Evolutionary conservation across 2,113 vertebrate genomes (phyloP), one percentile per base, ranked within the genome.

Genomic region (Gila orcuttii): DNA sequence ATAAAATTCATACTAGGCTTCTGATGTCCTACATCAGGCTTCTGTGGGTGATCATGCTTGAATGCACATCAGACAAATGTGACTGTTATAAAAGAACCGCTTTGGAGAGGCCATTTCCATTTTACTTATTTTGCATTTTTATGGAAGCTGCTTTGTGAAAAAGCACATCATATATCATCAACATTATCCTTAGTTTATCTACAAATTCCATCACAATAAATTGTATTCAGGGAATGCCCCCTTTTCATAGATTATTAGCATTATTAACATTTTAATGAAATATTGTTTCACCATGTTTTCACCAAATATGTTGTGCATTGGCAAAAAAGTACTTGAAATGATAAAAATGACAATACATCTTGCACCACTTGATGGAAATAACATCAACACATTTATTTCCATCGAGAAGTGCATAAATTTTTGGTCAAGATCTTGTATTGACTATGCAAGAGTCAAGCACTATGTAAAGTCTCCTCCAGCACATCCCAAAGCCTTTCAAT

Each of bases 61-160:
- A 45, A 39, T 47, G 10, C 7, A 87, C 15, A 93, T 57, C 19
- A 36, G 31, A 59, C 21, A 60, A 79, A 79, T 79, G 31, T 42
- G 75, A 33, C 11, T 23, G 76, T 23, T 21, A 39, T 69, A 23
- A 69, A 23, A 39, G 7, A 8, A 36, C 3, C 6, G 31, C 28
- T 68, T 36, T 50, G 47, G 47, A 50, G 47, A 50, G 47, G 13
- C 12, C 47, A 13, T 50, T 68, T 21, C 6, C 23, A 10, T 60
- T 60, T 25, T 0, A 69, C 7, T 36, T 9, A 8, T 10, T 69
- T 21, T 36, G 2, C 66, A 36, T 69, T 69, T 21, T 69, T 60
- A 60, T 62, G 59, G 23, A 25, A 62, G 59, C 10, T 25, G 23
- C 3, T 62, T 62, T 11, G n/a, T 62, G 59, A 11, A 62, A 57